These are phyloP conservation scores for Eupeodes luniger DNA, from an alignment of 2,888 invertebrate genomes.

Conservation along the genomic window DNA sequence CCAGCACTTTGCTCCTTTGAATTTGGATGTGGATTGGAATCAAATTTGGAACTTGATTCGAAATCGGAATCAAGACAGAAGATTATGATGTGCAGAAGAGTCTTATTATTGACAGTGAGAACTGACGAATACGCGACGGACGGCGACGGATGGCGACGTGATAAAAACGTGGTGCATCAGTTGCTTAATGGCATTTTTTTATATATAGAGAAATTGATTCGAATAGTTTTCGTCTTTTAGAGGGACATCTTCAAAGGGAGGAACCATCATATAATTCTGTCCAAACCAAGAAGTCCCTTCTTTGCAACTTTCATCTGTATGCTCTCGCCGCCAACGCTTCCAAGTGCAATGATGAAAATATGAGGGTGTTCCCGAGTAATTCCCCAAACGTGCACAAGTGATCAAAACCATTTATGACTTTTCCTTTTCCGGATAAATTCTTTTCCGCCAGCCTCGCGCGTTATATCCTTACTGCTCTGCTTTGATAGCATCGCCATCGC, in stretches of 20 bases:
- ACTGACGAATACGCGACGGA: not conserved
- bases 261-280: not conserved
- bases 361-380: slow-evolving; percentile 41
- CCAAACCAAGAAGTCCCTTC: not conserved
- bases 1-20: slow-evolving; percentile 47
- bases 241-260: slow-evolving; percentile 1
- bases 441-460: slow-evolving; percentile 53
- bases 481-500: slow-evolving; percentile 27
- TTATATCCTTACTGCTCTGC: slow-evolving; percentile 31
- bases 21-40: slow-evolving; percentile 20
- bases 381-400: slow-evolving; percentile 71
- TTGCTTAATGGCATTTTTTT: slow-evolving; percentile 35
- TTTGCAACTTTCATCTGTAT: not conserved
- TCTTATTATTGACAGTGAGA: not conserved
- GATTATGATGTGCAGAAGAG: slow-evolving; percentile 45
- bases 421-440: slow-evolving; percentile 55
- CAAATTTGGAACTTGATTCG: slow-evolving; percentile 6
- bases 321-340: not conserved
- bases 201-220: slow-evolving; percentile 36
- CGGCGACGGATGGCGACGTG: not conserved
- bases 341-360: slow-evolving; percentile 2
- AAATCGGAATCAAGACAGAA: slow-evolving; percentile 1
- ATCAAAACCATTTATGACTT: slow-evolving; percentile 74
- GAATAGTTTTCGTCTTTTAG: slow-evolving; percentile 31
- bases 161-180: slow-evolving; percentile 12